Percentiles rank a stretch among this genome's conserved stretches.
These are phyloP conservation scores for Heptranchias perlo DNA, from an alignment of 2,113 vertebrate species.

Conservation along the genomic window DNA sequence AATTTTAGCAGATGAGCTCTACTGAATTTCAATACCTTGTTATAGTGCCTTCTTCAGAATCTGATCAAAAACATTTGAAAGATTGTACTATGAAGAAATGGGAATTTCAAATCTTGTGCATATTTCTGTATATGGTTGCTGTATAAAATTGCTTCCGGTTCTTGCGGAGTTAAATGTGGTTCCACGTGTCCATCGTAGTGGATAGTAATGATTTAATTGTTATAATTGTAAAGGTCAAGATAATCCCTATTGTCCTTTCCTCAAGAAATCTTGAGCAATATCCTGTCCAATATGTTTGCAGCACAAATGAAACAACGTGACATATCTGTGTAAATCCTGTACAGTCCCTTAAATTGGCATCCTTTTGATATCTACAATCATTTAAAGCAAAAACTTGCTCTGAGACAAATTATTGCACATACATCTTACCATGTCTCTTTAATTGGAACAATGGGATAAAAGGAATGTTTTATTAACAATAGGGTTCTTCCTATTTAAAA, in stretches of 20 bases:
- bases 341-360: slow-evolving; percentile 6
- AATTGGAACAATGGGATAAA: slow-evolving; percentile 35
- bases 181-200: background rate
- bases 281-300: background rate
- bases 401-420: background rate
- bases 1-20: background rate
- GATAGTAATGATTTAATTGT: background rate
- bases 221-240: background rate
- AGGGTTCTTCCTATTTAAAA: slow-evolving; percentile 5
- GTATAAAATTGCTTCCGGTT: background rate
- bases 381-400: background rate
- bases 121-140: background rate
- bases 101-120: background rate
- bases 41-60: background rate
- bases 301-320: background rate
- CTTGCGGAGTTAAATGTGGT: background rate
- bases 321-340: background rate
- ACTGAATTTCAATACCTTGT: background rate
- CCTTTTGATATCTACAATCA: background rate
- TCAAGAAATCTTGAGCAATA: background rate
- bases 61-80: background rate
- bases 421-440: background rate
- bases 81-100: background rate
- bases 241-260: background rate
- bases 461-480: background rate